Evolutionary conservation across 2,888 invertebrate species (phyloP).

Genomic region (Synanthedon tipuliformis): DNA sequence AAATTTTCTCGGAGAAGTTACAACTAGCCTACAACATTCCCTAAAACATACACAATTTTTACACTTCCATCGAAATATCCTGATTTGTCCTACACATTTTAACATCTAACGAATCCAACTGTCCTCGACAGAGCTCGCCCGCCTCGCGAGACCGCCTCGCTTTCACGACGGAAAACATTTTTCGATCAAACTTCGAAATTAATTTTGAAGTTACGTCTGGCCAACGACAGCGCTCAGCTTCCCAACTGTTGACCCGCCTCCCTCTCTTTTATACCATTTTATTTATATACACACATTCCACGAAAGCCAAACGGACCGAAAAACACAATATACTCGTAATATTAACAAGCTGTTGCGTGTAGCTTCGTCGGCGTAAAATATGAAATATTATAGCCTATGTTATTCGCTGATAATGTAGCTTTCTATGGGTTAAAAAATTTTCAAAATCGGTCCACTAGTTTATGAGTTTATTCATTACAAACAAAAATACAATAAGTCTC

Average conservation of each 20-base stretch:
- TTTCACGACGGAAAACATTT: conserved; percentile 43
- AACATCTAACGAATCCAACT: not conserved
- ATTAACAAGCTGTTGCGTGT: too few species aligned
- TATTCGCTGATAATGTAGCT: too few species aligned
- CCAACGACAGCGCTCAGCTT: conserved; percentile 22
- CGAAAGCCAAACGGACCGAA: too few species aligned
- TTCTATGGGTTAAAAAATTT: too few species aligned
- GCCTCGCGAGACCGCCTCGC: conserved; percentile 14
- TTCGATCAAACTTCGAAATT: conserved; percentile 60
- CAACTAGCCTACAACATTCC: not conserved
- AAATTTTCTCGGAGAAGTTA: too few species aligned
- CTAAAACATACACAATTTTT: not conserved
- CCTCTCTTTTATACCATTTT: conserved; percentile 30
- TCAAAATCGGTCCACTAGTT: too few species aligned
- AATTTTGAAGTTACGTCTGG: conserved; percentile 53
- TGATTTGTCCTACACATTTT: not conserved
- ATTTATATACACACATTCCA: not conserved
- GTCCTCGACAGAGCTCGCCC: not conserved
- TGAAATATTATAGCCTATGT: too few species aligned
- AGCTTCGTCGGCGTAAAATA: too few species aligned
- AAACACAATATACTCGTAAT: too few species aligned
- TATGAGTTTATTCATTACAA: too few species aligned
- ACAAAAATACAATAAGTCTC: too few species aligned
- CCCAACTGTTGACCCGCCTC: conserved; percentile 8
- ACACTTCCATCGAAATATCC: not conserved